Evolutionary conservation across 2,797 vertebrate species (phyloP).

Genomic region (Smutsia temminckii): DNA sequence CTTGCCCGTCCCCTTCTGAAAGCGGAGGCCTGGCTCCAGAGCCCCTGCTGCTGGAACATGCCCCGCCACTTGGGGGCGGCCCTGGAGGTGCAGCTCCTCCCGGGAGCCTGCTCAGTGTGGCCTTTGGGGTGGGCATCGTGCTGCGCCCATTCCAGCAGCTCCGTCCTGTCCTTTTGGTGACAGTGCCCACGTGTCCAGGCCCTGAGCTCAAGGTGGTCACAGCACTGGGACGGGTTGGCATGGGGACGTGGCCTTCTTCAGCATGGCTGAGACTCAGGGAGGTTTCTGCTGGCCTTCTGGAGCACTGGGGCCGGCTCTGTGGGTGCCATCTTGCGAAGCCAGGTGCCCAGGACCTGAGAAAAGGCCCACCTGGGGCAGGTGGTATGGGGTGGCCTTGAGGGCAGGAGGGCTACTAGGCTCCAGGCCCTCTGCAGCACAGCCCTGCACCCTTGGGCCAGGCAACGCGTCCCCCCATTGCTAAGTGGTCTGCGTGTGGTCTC

Average conservation of each 20-base stretch:
- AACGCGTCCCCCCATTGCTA: rapidly evolving
- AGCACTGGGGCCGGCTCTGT: background rate
- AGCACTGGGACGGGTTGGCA: background rate
- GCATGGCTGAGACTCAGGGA: too few relatives aligned
- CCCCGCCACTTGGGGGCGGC: too few relatives aligned
- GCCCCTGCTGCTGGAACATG: too few relatives aligned
- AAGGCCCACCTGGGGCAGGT: background rate
- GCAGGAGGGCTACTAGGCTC: background rate
- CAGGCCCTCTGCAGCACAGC: background rate
- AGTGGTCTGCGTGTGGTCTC: background rate
- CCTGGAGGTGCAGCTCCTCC: background rate
- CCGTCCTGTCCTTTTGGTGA: background rate
- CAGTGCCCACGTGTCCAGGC: too few relatives aligned
- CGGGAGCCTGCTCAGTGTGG: rapidly evolving
- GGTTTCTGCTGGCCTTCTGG: background rate
- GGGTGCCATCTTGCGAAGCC: background rate
- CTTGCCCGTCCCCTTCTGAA: background rate
- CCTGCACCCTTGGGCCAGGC: rapidly evolving
- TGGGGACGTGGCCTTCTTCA: background rate
- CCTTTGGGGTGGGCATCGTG: background rate
- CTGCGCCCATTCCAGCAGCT: rapidly evolving
- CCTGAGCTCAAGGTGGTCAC: background rate
- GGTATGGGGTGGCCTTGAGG: too few relatives aligned
- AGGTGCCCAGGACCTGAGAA: background rate
- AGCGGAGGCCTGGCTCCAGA: rapidly evolving